Percentiles rank a stretch among this genome's conserved stretches.
Conservation (phyloP, 2,113 vertebrate genomes). For the Ranitomeya variabilis region DNA sequence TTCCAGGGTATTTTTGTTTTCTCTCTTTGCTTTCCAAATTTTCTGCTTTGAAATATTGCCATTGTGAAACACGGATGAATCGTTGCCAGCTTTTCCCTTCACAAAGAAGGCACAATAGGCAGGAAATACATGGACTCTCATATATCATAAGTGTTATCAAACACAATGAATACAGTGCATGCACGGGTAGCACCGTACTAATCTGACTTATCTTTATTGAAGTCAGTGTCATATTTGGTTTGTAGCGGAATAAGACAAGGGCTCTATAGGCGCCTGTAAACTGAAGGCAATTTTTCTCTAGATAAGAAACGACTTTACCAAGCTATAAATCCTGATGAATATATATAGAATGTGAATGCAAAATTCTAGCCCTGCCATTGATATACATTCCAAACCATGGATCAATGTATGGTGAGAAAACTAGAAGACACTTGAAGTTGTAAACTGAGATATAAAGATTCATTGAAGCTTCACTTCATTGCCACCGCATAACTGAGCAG, state of each 20-base stretch:
- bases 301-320: not conserved
- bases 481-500: too few relatives aligned
- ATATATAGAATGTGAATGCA: not conserved
- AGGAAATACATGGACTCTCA: not conserved
- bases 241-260: not conserved
- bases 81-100: not conserved
- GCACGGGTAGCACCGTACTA: not conserved
- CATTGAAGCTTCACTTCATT: too few relatives aligned
- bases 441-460: too few relatives aligned
- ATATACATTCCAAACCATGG: too few relatives aligned
- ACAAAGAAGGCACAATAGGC: not conserved
- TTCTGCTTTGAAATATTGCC: not conserved
- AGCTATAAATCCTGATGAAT: not conserved
- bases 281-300: not conserved
- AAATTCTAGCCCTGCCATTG: not conserved
- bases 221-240: not conserved
- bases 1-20: not conserved
- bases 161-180: not conserved
- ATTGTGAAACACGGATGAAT: not conserved
- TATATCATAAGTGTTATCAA: not conserved
- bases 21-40: constrained; percentile 11
- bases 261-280: not conserved
- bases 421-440: too few relatives aligned
- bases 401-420: too few relatives aligned
- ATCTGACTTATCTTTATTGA: not conserved